These are phyloP conservation scores for Rhynchonycteris naso DNA, from an alignment of 2,797 vertebrate species.

Conservation along the genomic window DNA sequence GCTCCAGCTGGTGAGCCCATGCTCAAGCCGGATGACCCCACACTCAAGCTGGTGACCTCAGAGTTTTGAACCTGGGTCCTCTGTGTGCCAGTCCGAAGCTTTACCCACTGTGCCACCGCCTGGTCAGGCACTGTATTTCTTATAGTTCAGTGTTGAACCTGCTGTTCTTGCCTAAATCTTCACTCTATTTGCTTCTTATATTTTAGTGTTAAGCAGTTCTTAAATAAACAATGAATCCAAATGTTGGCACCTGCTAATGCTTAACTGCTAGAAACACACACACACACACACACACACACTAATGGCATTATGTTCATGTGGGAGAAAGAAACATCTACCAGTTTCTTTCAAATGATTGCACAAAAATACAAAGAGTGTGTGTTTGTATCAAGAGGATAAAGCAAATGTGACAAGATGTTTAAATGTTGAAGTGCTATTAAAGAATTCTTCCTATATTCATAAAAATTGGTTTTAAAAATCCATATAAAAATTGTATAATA, in stretches of 20 bases:
- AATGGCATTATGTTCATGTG: not conserved
- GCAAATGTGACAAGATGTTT: not conserved
- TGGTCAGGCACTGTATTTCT: too few species aligned
- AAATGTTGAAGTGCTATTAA: conserved; percentile 9
- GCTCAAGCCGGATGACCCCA: too few species aligned
- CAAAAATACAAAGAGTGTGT: not conserved
- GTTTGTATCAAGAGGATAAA: not conserved
- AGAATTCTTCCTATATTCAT: not conserved
- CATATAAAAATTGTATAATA: not conserved
- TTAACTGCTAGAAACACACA: not conserved
- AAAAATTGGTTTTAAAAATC: not conserved
- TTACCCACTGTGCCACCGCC: too few species aligned
- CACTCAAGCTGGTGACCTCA: too few species aligned
- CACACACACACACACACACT: not conserved
- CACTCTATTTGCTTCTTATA: not conserved
- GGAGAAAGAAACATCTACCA: not conserved
- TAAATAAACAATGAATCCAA: conserved; percentile 24
- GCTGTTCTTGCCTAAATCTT: not conserved
- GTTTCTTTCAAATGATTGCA: not conserved
- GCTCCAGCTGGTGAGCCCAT: too few species aligned
- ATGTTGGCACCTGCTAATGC: not conserved
- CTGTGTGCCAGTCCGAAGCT: too few species aligned
- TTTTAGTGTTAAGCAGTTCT: conserved; percentile 29
- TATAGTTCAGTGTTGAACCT: not conserved
- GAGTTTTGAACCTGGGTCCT: too few species aligned